These are phyloP conservation scores for Eclectus roratus DNA, from an alignment of 2,113 vertebrate genomes.

Conservation along the genomic window DNA sequence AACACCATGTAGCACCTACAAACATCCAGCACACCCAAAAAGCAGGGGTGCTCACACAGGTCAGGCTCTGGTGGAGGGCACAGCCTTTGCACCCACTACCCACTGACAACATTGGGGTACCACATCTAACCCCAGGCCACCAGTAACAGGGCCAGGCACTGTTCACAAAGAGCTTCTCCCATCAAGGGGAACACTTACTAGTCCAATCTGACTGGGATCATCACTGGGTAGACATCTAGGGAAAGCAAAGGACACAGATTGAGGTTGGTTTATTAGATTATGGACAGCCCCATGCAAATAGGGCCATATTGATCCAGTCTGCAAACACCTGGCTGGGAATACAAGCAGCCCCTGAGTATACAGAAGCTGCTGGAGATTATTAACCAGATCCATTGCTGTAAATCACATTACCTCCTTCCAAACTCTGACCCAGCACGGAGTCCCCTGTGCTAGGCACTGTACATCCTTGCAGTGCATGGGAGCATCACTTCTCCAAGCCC, in stretches of 20 bases:
- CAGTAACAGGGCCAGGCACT: neutral
- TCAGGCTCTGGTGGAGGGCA: neutral
- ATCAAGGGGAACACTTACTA: rapidly evolving
- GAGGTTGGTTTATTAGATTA: constrained; percentile 57
- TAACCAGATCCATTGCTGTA: constrained; percentile 62
- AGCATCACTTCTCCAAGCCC: neutral
- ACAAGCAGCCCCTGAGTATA: constrained; percentile 58
- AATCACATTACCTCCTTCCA: constrained; percentile 60
- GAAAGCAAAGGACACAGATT: neutral
- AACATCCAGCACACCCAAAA: neutral
- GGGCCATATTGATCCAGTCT: constrained; percentile 62
- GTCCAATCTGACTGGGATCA: rapidly evolving
- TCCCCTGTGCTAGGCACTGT: neutral
- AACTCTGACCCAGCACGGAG: neutral
- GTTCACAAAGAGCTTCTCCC: neutral
- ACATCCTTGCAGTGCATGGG: neutral
- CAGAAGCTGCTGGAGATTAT: constrained; percentile 68
- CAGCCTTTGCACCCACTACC: neutral
- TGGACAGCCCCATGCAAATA: constrained; percentile 54
- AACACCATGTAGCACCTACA: neutral
- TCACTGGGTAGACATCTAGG: neutral
- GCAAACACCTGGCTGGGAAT: constrained; percentile 70
- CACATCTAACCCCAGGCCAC: neutral
- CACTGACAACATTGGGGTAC: rapidly evolving
- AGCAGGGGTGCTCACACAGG: rapidly evolving